These are phyloP conservation scores for Tetrapedia diversipes DNA, from an alignment of 2,888 invertebrate genomes.

Conservation along the genomic window DNA sequence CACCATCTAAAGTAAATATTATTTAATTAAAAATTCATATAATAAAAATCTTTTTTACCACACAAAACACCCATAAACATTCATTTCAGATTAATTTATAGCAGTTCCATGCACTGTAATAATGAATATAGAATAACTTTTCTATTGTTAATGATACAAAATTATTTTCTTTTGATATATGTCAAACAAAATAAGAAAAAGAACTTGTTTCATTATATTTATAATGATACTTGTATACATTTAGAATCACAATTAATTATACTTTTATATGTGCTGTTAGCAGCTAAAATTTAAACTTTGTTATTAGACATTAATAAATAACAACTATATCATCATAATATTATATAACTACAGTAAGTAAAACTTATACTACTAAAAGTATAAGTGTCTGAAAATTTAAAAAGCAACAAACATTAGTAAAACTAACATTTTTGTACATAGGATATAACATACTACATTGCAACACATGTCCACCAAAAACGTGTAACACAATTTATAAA, in stretches of 20 bases:
- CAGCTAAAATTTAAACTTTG: slow-evolving; percentile 6
- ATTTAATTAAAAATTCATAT: slow-evolving; percentile 55
- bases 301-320: slow-evolving; percentile 35
- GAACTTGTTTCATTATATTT: slow-evolving; percentile 3
- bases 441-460: slow-evolving; percentile 47
- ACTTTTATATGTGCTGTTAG: slow-evolving; percentile 28
- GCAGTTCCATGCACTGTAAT: slow-evolving; percentile 60
- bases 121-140: slow-evolving; percentile 24
- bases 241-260: slow-evolving; percentile 22
- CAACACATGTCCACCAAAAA: slow-evolving; percentile 60
- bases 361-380: slow-evolving; percentile 27
- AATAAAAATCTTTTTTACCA: slow-evolving; percentile 43
- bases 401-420: slow-evolving; percentile 55
- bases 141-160: slow-evolving; percentile 15
- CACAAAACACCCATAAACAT: slow-evolving; percentile 60
- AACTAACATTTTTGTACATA: slow-evolving; percentile 31
- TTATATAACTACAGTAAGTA: slow-evolving; percentile 26
- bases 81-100: slow-evolving; percentile 47
- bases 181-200: slow-evolving; percentile 20
- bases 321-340: slow-evolving; percentile 26
- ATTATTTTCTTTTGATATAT: slow-evolving; percentile 16
- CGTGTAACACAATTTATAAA: slow-evolving; percentile 53
- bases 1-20: slow-evolving; percentile 75
- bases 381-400: slow-evolving; percentile 63
- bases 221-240: slow-evolving; percentile 11